Percentiles rank a stretch among this genome's conserved stretches.
Evolutionary conservation across 2,797 vertebrate species (phyloP).

Genomic region (Syngnathus acus): DNA sequence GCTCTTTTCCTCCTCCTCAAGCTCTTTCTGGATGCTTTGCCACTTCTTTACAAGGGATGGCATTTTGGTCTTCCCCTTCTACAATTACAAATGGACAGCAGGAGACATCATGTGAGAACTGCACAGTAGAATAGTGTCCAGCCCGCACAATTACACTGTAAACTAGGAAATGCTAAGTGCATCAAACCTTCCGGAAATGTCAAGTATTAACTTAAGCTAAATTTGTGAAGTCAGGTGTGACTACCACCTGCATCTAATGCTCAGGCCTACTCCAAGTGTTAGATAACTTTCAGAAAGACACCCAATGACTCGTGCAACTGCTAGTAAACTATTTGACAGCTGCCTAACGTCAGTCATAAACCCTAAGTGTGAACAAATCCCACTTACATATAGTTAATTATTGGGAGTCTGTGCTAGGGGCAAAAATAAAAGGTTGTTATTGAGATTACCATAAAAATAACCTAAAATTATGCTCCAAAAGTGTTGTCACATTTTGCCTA

Average conservation of each 20-base stretch:
- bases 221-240: neutral
- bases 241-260: neutral
- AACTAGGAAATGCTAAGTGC: neutral
- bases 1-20: conserved; percentile 94
- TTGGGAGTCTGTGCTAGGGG: neutral
- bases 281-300: neutral
- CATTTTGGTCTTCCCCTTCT: conserved; percentile 97
- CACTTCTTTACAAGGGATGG: conserved; percentile 95
- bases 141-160: neutral
- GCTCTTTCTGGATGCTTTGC: conserved; percentile 96
- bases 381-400: neutral
- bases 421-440: neutral
- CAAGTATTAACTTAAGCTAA: too few species aligned
- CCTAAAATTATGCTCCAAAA: too few species aligned
- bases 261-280: neutral
- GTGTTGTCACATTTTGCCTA: too few species aligned
- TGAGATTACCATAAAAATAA: too few species aligned
- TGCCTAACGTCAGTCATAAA: neutral
- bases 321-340: neutral
- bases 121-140: neutral
- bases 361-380: neutral
- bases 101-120: neutral
- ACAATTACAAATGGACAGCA: conserved; percentile 59
- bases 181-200: neutral
- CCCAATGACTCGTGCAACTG: neutral